Conservation (phyloP, 2,113 vertebrate species). For the Sciurus niger region DNA sequence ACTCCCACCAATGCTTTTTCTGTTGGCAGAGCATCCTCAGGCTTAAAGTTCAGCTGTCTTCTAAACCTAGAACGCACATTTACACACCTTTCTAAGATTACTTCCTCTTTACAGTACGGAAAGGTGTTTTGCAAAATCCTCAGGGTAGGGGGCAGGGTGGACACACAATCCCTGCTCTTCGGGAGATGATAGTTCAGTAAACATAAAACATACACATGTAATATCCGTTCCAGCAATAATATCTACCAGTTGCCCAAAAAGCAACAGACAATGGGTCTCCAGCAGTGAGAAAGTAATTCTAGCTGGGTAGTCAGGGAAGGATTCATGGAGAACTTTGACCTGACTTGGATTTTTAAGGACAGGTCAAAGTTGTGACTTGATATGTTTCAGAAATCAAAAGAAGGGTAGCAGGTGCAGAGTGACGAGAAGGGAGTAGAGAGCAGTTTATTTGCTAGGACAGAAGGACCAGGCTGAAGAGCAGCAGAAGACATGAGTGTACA, state of each 20-base stretch:
- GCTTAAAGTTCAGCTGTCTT: neutral
- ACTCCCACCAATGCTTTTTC: neutral
- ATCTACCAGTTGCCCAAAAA: neutral
- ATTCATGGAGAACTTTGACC: neutral
- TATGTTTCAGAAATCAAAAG: neutral
- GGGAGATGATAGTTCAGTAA: neutral
- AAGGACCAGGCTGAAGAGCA: neutral
- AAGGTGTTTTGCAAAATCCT: neutral
- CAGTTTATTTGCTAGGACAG: neutral
- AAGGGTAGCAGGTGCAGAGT: neutral
- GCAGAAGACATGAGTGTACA: too few relatives aligned
- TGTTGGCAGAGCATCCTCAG: neutral
- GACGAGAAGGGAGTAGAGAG: accelerated
- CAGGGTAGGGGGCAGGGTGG: neutral
- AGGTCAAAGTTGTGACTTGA: neutral
- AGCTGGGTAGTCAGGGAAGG: neutral
- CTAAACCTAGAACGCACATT: neutral
- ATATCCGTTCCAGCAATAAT: neutral
- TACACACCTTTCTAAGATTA: neutral
- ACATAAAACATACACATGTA: neutral
- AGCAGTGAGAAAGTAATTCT: neutral
- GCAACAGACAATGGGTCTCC: neutral
- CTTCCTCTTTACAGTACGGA: neutral
- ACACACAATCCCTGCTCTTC: neutral
- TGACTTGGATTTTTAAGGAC: neutral